Evolutionary conservation across 2,113 vertebrate species (phyloP), one percentile per base, ranked within the genome.

Genomic region (Martes martes): DNA sequence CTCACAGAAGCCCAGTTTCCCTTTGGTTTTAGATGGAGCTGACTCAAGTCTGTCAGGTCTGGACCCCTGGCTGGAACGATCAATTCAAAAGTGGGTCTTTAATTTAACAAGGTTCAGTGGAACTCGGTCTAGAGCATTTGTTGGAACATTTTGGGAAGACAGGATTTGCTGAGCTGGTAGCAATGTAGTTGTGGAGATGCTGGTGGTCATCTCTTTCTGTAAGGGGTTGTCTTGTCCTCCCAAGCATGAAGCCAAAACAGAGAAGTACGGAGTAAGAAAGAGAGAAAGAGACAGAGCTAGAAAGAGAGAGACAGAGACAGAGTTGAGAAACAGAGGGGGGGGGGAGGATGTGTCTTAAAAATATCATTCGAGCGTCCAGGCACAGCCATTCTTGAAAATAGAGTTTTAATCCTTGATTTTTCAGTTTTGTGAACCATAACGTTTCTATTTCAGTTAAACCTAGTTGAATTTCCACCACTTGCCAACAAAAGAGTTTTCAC

Each of bases 331-430:
- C 26, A 28, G 42, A 47, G n/a, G n/a, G 50, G 10, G 52, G 11
- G 42, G 4, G 6, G 36, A 18, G 65, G 33, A 9, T 13, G 11
- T 63, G 16, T 57, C 31, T 19, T 59, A 52, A 47, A 1, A 80
- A 28, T 63, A 84, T 39, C 42, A 47, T 6, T 78, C 2, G 5
- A 59, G 4, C 10, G 15, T 21, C 65, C 81, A 31, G 59, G 65
- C 26, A 82, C 1, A 82, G 19, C 1, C 19, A 59, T 88, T 94
- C 89, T 84, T 59, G 3, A 67, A 73, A 74, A 39, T 42, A 19
- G 23, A 52, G 67, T 45, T 95, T 67, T 71, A 92, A 94, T 88
- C 26, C 71, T 90, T 39, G 33, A 9, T 42, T 82, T 97, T 93
- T 50, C 28, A 52, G 33, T 93, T 80, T 71, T 52, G 7, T 85